Evolutionary conservation across 2,113 vertebrate species (phyloP).

Genomic region (Bubalus kerabau): DNA sequence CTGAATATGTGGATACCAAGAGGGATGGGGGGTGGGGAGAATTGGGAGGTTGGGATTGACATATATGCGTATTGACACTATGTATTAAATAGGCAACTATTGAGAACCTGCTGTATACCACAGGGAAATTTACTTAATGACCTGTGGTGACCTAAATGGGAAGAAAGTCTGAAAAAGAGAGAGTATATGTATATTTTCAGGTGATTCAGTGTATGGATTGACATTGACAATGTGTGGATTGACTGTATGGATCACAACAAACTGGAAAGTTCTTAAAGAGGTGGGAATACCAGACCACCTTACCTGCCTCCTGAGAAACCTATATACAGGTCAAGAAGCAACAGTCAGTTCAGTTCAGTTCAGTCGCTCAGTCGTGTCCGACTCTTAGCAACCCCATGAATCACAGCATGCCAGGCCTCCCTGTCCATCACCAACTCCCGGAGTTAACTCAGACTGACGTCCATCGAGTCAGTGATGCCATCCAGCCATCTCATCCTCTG

Average conservation of each 20-base stretch:
- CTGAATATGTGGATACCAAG: background rate
- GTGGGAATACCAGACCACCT: background rate
- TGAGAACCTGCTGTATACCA: background rate
- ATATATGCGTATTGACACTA: background rate
- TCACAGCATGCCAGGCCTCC: too few relatives aligned
- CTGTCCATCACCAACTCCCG: too few relatives aligned
- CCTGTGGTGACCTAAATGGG: background rate
- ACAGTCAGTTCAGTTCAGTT: too few relatives aligned
- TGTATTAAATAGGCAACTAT: background rate
- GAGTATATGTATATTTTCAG: background rate
- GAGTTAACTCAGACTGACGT: too few relatives aligned
- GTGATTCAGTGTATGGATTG: background rate
- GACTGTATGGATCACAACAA: background rate
- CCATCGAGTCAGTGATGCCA: too few relatives aligned
- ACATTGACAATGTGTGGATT: background rate
- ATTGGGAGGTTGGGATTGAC: background rate
- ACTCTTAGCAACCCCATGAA: too few relatives aligned
- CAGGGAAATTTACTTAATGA: background rate
- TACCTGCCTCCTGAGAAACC: background rate
- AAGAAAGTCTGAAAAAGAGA: background rate
- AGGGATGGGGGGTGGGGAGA: background rate
- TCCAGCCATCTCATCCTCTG: too few relatives aligned
- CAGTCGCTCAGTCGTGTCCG: too few relatives aligned
- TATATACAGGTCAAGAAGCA: background rate
- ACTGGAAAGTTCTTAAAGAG: background rate